Percentiles rank a stretch among this genome's conserved stretches.
Conservation (phyloP, 1,140 invertebrate species). For the Cotesia typhae region DNA sequence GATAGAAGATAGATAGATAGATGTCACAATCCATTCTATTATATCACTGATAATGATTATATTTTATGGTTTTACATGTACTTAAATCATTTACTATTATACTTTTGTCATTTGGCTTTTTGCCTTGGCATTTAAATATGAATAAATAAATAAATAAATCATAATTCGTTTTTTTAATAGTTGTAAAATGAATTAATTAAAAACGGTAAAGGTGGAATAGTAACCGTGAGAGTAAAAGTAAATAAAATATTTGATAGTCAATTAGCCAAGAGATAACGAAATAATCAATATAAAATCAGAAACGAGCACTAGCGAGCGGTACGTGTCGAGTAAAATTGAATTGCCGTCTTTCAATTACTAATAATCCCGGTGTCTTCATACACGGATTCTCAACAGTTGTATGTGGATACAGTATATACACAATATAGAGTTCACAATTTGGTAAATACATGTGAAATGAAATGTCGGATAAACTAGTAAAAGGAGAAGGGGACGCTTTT, state of each 20-base stretch:
- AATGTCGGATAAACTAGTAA: conserved; percentile 41
- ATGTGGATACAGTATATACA: not conserved
- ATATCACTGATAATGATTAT: too few species aligned
- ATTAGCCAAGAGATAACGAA: conserved; percentile 3
- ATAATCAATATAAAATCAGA: not conserved
- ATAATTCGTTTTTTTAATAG: too few species aligned
- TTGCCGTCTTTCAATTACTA: conserved; percentile 49
- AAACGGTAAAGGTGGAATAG: too few species aligned
- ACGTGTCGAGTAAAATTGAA: conserved; percentile 40
- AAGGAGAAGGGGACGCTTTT: conserved; percentile 36
- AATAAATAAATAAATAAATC: too few species aligned
- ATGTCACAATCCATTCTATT: too few species aligned
- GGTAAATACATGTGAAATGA: conserved; percentile 38
- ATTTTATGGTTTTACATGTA: too few species aligned
- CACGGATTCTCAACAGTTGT: not conserved
- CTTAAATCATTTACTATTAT: too few species aligned
- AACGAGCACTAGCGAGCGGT: not conserved
- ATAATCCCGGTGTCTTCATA: conserved; percentile 18
- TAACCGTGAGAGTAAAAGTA: not conserved
- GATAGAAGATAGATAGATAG: too few species aligned
- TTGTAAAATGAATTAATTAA: too few species aligned
- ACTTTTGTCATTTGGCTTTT: too few species aligned
- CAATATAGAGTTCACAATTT: not conserved
- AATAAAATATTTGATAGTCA: conserved; percentile 5
- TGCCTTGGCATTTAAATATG: too few species aligned